Conservation (phyloP, 2,113 vertebrate species). For the Cranoglanis bouderius region DNA sequence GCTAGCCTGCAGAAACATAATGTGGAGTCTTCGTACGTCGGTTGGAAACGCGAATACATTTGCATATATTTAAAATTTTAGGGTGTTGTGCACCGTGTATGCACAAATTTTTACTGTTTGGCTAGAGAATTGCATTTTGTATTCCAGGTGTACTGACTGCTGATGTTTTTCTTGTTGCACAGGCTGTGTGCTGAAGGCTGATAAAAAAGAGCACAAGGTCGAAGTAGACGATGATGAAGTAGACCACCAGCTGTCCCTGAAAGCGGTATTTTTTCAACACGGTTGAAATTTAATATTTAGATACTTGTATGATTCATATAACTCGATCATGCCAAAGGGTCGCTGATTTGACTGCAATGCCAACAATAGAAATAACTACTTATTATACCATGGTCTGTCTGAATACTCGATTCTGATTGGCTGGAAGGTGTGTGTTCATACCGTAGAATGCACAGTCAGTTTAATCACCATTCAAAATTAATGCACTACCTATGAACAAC, state of each 20-base stretch:
- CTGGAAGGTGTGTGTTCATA: too few species aligned
- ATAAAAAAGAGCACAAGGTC: slow-evolving; percentile 74
- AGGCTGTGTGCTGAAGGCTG: slow-evolving; percentile 75
- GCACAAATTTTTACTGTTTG: too few species aligned
- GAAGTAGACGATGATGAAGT: slow-evolving; percentile 74
- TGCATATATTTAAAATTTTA: background rate
- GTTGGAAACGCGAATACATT: background rate
- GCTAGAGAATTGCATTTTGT: background rate
- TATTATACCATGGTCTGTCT: too few species aligned
- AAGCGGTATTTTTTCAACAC: slow-evolving; percentile 62
- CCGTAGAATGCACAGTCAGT: too few species aligned
- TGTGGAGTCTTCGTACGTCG: background rate
- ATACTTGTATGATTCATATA: background rate
- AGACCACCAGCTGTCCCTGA: slow-evolving; percentile 79
- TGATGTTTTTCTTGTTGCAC: slow-evolving; percentile 1
- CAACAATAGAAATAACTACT: background rate
- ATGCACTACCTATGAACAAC: too few species aligned
- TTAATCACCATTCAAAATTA: too few species aligned
- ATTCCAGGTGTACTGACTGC: background rate
- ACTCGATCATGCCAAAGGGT: background rate
- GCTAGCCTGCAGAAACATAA: background rate
- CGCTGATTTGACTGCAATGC: background rate
- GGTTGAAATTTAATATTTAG: background rate
- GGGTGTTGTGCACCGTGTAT: background rate
- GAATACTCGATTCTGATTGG: too few species aligned